These are phyloP conservation scores for Phlogophora meticulosa DNA, from an alignment of 2,888 invertebrate species.

Conservation along the genomic window DNA sequence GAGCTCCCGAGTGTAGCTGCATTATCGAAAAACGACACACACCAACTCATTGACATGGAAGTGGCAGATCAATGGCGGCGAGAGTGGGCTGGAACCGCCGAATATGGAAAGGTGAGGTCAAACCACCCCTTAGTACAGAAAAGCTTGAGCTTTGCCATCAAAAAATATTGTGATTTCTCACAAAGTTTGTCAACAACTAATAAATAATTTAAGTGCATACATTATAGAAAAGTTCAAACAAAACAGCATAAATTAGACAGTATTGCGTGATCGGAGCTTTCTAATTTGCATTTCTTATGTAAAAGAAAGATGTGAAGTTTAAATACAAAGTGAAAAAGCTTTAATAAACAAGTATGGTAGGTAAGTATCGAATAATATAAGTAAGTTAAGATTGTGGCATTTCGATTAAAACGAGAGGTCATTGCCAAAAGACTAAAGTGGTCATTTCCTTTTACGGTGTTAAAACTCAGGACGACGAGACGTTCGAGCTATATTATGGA, in stretches of 20 bases:
- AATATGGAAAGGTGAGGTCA: constrained; percentile 88
- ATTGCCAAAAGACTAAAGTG: constrained; percentile 88
- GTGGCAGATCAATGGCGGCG: constrained; percentile 89
- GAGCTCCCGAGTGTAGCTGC: constrained; percentile 88
- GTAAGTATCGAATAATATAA: constrained; percentile 32
- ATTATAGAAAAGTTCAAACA: constrained; percentile 34
- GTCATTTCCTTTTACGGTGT: constrained; percentile 87
- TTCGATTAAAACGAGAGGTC: constrained; percentile 83
- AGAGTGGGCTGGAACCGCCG: constrained; percentile 89
- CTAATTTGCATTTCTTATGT: constrained; percentile 53
- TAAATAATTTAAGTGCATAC: constrained; percentile 20
- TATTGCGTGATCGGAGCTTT: constrained; percentile 48
- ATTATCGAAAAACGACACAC: constrained; percentile 77
- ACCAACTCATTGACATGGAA: constrained; percentile 82
- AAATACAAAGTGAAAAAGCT: constrained; percentile 20
- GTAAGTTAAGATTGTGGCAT: constrained; percentile 71
- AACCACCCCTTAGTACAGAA: constrained; percentile 48
- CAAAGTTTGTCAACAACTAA: constrained; percentile 40
- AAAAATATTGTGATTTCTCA: constrained; percentile 14
- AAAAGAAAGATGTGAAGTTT: constrained; percentile 32
- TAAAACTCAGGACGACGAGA: constrained; percentile 82
- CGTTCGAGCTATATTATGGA: constrained; percentile 73
- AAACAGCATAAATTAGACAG: constrained; percentile 33
- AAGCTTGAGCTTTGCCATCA: constrained; percentile 7
- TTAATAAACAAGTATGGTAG: not conserved